Evolutionary conservation across 2,888 invertebrate species (phyloP), one percentile per base, ranked within the genome.

Genomic region (Cynaeus angustus): DNA sequence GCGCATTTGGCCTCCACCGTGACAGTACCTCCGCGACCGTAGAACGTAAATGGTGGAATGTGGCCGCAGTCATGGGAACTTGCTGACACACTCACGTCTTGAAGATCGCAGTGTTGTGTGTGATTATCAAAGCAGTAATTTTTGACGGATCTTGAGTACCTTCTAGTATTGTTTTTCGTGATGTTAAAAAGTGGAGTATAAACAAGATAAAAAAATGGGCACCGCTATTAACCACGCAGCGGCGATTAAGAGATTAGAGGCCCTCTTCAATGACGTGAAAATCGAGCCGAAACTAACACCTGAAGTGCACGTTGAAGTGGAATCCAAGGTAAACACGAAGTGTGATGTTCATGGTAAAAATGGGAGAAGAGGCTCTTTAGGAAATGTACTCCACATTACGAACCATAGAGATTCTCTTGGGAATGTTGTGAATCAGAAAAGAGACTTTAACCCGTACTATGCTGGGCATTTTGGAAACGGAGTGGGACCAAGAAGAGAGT

Each of bases 261-360:
- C 91, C 46, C 89, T 93, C 81, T 93, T 93, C 85, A 88, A 87
- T 72, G 90, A 89, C 79, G 88, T 91, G 78, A 89, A 87, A 80
- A 81, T 91, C 77, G 90, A 90, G 28, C 83, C 83, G 67, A 79
- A 79, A 21, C 65, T 67, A 59, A 67, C 75, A 33, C 70, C 73
- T 10, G 81, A 83, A 28, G 80, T 82, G 16, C 79, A 79, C 59
- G 82, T 86, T 26, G 85, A 86, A 72, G 83, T 88, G 26, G 88
- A 89, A 81, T 87, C 88, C 41, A 87, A 88, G 78, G 86, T 88
- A 53, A 91, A 91, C 83, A 86, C 87, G 72, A 90, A 89, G 72
- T 94, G 93, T 81, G 92, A 92, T 79, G 91, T 93, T 33, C 93
- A 93, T 83, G 91, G 92, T 79, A 77, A 86, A 74, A 85, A 84